A percentile compares a stretch with the other conserved stretches of the same genome.
phyloP scores from a whole-genome alignment of 37 sponge, comb jelly and placozoan genomes.

The Beroe forskalii region DNA sequence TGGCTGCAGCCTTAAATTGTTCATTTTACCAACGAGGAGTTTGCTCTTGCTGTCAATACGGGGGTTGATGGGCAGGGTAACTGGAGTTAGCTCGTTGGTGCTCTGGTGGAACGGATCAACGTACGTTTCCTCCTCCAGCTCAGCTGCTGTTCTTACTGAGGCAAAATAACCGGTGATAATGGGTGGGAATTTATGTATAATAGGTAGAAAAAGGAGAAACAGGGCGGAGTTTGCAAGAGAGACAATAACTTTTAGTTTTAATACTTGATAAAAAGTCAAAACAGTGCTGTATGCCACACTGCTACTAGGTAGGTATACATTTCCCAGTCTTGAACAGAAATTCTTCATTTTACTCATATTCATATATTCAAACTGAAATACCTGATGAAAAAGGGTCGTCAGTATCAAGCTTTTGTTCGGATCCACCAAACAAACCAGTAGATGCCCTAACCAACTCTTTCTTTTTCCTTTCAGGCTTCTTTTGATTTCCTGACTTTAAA shows the following conservation, averaged over 20 bases:
- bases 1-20: background rate
- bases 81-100: constrained; percentile 43
- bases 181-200: background rate
- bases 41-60: constrained; percentile 56
- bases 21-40: background rate
- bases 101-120: constrained; percentile 56
- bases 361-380: too few species aligned
- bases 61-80: constrained; percentile 54
- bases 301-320: too few species aligned
- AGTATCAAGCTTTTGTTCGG: constrained; percentile 10
- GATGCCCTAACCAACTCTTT: constrained; percentile 35
- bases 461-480: too few species aligned
- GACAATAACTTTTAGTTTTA: too few species aligned
- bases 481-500: too few species aligned
- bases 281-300: too few species aligned
- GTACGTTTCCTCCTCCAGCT: constrained; percentile 39
- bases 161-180: background rate
- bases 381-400: constrained; percentile 38
- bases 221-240: background rate
- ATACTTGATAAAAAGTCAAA: too few species aligned
- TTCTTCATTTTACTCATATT: too few species aligned
- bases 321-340: too few species aligned
- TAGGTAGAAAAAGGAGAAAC: background rate
- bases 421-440: constrained; percentile 45
- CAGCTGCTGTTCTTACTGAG: constrained; percentile 32